phyloP scores from a whole-genome alignment of 2,113 vertebrate genomes.

The Onychostruthus taczanowskii region DNA sequence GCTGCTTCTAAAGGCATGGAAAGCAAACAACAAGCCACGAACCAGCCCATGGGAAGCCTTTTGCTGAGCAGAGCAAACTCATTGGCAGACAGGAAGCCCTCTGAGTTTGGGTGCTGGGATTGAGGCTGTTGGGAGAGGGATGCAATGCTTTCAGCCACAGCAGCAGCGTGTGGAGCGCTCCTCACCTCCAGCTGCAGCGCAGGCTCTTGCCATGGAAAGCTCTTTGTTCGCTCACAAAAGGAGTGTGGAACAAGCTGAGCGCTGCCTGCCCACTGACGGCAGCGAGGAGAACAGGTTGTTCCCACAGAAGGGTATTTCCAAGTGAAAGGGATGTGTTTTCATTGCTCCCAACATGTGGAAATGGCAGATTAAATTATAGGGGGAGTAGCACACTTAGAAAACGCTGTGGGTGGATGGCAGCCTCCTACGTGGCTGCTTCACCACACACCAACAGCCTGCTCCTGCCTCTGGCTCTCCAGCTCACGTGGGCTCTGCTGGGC shows the following conservation, averaged over 20 bases:
- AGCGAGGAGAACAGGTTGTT: slow-evolving; percentile 51
- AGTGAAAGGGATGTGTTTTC: slow-evolving; percentile 51
- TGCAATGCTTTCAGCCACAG: accelerated
- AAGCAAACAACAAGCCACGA: not conserved
- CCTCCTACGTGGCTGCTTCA: slow-evolving; percentile 1
- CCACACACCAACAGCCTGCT: slow-evolving; percentile 10
- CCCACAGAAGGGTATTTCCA: slow-evolving; percentile 47
- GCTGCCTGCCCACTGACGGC: slow-evolving; percentile 10
- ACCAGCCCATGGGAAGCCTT: not conserved
- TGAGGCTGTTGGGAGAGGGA: not conserved
- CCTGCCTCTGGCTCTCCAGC: not conserved
- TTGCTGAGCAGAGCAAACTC: not conserved
- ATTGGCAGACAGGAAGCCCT: not conserved
- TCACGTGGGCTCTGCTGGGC: not conserved
- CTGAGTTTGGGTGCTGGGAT: not conserved
- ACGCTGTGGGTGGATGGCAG: slow-evolving; percentile 2
- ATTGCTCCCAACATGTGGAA: slow-evolving; percentile 24
- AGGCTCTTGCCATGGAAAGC: slow-evolving; percentile 20
- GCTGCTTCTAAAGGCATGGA: not conserved
- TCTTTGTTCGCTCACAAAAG: slow-evolving; percentile 42
- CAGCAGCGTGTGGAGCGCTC: not conserved
- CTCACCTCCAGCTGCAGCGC: slow-evolving; percentile 3
- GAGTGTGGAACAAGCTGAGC: slow-evolving; percentile 7
- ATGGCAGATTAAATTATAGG: slow-evolving; percentile 57
- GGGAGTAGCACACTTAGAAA: slow-evolving; percentile 27